Evolutionary conservation across 2,888 invertebrate genomes (phyloP).

Genomic region (Alentia gelatinosa): DNA sequence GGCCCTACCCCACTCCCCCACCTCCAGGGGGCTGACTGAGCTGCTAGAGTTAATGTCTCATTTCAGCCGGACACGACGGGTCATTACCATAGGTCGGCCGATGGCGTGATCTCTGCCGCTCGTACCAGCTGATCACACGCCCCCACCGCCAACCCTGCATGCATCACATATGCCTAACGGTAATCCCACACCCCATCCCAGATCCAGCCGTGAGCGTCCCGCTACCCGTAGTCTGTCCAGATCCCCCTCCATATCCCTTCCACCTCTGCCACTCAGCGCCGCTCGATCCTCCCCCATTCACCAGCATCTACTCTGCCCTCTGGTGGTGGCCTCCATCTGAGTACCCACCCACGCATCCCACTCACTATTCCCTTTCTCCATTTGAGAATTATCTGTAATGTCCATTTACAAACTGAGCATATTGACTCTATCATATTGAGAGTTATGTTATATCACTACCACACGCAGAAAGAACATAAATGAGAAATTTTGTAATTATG

Average conservation of each 20-base stretch:
- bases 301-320: not conserved
- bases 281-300: not conserved
- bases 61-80: conserved; percentile 1
- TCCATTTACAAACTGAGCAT: too few relatives aligned
- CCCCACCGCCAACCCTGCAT: too few relatives aligned
- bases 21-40: not conserved
- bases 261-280: not conserved
- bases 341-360: not conserved
- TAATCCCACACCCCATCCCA: not conserved
- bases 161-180: conserved; percentile 25
- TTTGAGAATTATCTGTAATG: too few relatives aligned
- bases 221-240: not conserved
- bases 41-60: not conserved
- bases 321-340: not conserved
- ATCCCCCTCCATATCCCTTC: not conserved
- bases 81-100: conserved; percentile 8
- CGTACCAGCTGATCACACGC: conserved; percentile 3
- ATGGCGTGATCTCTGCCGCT: conserved; percentile 16
- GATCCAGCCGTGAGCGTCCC: too few relatives aligned
- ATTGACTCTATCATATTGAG: too few relatives aligned
- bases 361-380: not conserved
- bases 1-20: too few relatives aligned
- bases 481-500: too few relatives aligned
- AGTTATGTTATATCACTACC: too few relatives aligned
- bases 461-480: too few relatives aligned